phyloP scores from a whole-genome alignment of 1,140 invertebrate species.

The Drosophila nigrodunni region DNA sequence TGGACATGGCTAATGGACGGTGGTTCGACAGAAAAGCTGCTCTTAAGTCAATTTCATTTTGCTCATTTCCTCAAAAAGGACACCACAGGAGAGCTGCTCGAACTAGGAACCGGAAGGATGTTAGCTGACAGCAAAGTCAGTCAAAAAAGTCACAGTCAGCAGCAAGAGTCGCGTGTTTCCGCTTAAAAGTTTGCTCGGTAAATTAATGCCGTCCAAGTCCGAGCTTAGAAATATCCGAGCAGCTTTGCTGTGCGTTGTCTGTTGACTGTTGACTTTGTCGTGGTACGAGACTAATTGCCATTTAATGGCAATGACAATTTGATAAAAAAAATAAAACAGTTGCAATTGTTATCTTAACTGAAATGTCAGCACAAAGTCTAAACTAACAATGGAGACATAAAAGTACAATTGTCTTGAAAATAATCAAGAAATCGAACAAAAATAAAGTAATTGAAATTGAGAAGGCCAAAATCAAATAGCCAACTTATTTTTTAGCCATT shows the following conservation, averaged over 20 bases:
- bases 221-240: conserved; percentile 30
- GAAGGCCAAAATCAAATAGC: conserved; percentile 7
- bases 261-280: conserved; percentile 38
- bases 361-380: conserved; percentile 38
- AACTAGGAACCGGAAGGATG: background rate
- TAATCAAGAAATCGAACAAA: conserved; percentile 65
- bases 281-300: conserved; percentile 61
- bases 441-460: conserved; percentile 66
- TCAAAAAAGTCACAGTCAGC: conserved; percentile 46
- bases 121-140: conserved; percentile 21
- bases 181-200: conserved; percentile 63
- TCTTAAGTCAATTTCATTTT: conserved; percentile 72
- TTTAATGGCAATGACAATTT: conserved; percentile 74
- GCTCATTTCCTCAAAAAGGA: conserved; percentile 28
- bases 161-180: conserved; percentile 62
- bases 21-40: conserved; percentile 43
- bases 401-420: conserved; percentile 66
- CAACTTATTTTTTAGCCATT: no score
- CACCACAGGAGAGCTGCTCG: background rate
- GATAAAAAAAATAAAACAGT: conserved; percentile 51
- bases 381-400: conserved; percentile 63
- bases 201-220: background rate
- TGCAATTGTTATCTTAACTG: conserved; percentile 28
- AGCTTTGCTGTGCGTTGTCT: conserved; percentile 14
- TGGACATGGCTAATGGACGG: conserved; percentile 55